These are phyloP conservation scores for Podarcis cretensis DNA, from an alignment of 2,113 vertebrate species.

Conservation along the genomic window DNA sequence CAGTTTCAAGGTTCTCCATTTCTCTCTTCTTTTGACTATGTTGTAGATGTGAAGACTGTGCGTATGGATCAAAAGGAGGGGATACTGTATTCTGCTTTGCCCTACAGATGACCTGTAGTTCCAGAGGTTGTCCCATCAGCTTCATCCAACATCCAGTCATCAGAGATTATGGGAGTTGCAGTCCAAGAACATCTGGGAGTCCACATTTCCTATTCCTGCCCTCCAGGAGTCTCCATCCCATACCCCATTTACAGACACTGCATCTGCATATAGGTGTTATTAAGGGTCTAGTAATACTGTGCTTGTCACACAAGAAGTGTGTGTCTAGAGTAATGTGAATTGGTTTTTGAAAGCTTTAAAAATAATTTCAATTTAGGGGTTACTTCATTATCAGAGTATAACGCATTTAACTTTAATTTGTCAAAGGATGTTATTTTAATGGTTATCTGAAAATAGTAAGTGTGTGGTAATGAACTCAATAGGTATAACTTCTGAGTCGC, in stretches of 20 bases:
- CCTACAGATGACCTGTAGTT: background rate
- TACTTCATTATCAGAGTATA: conserved; percentile 7
- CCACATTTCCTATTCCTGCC: no score
- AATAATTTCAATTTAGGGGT: conserved; percentile 38
- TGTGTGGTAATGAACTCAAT: conserved; percentile 49
- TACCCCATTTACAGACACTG: background rate
- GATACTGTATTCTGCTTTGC: background rate
- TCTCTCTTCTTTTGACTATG: background rate
- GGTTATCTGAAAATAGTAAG: conserved; percentile 47
- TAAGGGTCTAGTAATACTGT: conserved; percentile 3
- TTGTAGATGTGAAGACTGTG: background rate
- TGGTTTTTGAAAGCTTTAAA: conserved; percentile 44
- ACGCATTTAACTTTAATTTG: conserved; percentile 45
- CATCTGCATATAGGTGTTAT: background rate
- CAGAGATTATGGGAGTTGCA: background rate
- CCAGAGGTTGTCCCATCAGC: no score
- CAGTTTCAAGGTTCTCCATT: background rate
- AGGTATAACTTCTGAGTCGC: conserved; percentile 46
- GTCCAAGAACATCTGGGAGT: background rate
- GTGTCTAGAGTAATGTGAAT: conserved; percentile 12
- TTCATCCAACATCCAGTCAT: no score
- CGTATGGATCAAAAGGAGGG: background rate
- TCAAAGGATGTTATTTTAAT: conserved; percentile 22
- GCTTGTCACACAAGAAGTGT: background rate
- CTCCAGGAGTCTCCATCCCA: no score